Base-by-base conservation (phyloP, 2,888 invertebrate genomes). In the Galerucella calmariensis region DNA sequence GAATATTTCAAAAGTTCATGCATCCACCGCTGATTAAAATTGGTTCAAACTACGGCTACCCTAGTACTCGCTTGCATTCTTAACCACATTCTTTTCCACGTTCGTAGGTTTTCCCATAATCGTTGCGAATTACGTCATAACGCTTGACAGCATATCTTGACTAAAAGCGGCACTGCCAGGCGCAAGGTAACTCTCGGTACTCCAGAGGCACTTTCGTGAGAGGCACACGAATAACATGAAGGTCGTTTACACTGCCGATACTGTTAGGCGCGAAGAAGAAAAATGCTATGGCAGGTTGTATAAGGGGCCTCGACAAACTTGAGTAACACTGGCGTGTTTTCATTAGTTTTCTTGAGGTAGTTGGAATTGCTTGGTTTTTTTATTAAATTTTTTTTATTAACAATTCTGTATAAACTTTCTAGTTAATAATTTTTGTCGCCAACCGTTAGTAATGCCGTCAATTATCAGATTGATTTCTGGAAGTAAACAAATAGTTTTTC, bases 181-280 rank as follows among this genome's bases (percentile, higher is more conserved):
- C 58, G 56, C 59, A 59, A 68, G 68, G 68, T 68, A 68, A 58
- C 41, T 24, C 67, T 58, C 66, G 68, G 65, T 72, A 72, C 53
- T 48, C 67, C 59, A 46, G 24, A 27, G 66, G 69, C 46, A 70
- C 75, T 78, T 80, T 79, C 73, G 80, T 82, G 81, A 82, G 82
- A 81, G 81, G 82, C 77, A 78, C 80, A 80, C 80, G 81, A 83
- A 83, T 82, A 82, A 79, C 82, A 79, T 71, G 80, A 82, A 83
- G 83, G 83, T 83, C 83, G 78, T 83, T 83, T 83, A 83, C 83
- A 83, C 83, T 80, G 77, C 76, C 77, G 81, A 81, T 82, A 83
- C 83, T 82, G 83, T 83, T 83, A 83, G 76, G 80, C 79, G 72
- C 74, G 68, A 71, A 77, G 77, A 77, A 79, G 79, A 80, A 79